Conservation (phyloP, 2,113 vertebrate genomes). For the Hystrix brachyura region DNA sequence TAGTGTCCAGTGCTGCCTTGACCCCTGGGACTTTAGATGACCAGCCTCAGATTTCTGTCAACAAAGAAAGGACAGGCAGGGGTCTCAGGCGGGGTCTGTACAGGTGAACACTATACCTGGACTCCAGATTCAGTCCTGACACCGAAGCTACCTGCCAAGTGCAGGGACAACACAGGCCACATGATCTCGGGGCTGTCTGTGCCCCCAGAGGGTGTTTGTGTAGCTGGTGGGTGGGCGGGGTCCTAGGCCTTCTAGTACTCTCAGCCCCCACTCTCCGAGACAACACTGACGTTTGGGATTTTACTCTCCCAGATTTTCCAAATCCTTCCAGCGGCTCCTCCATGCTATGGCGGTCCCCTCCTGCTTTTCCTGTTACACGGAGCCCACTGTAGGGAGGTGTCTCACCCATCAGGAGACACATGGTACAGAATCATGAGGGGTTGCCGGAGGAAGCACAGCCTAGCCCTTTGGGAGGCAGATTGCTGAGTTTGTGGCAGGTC, state of each 20-base stretch:
- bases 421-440: background rate
- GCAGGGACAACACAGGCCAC: background rate
- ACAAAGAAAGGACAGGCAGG: background rate
- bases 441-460: background rate
- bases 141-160: background rate
- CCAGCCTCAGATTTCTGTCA: rapidly evolving
- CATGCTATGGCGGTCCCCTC: rapidly evolving
- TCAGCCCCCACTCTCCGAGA: background rate
- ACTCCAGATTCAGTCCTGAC: background rate
- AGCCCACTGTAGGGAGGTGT: rapidly evolving
- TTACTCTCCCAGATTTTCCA: background rate
- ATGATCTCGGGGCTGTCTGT: rapidly evolving
- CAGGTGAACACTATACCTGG: rapidly evolving
- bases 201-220: rapidly evolving
- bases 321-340: background rate
- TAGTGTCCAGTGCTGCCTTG: rapidly evolving
- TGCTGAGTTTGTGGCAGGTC: too few relatives aligned
- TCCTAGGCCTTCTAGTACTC: background rate
- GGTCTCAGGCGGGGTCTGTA: background rate
- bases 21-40: too few relatives aligned
- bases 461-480: background rate
- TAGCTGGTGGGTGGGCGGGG: background rate
- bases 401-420: rapidly evolving
- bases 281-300: background rate
- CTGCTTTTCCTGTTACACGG: background rate